These are phyloP conservation scores for Dendroctonus ponderosae DNA, from an alignment of 1,140 invertebrate species.

Conservation along the genomic window DNA sequence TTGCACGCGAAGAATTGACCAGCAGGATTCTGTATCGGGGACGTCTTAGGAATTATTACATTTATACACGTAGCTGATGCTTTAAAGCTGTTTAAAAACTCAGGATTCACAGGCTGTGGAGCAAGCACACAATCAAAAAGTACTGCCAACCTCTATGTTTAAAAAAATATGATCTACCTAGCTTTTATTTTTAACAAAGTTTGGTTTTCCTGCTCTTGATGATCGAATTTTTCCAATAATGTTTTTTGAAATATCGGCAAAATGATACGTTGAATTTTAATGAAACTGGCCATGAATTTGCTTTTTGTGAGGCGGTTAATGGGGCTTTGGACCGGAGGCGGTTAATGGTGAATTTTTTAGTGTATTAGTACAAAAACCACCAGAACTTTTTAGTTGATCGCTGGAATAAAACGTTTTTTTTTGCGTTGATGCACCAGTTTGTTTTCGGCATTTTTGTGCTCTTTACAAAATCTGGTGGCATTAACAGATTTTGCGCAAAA, in stretches of 20 bases:
- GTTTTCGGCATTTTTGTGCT: too few species aligned
- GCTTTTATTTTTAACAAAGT: too few species aligned
- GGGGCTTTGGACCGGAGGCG: too few species aligned
- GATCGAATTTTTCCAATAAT: background rate
- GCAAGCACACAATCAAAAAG: background rate
- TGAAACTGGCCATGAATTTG: too few species aligned
- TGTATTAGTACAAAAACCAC: background rate
- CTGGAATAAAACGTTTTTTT: background rate
- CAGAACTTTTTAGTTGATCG: background rate
- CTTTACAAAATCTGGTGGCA: too few species aligned
- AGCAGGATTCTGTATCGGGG: constrained; percentile 7
- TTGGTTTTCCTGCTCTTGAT: too few species aligned
- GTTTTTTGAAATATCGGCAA: background rate
- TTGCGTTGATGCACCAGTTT: background rate
- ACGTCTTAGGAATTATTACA: constrained; percentile 8
- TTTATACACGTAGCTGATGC: background rate
- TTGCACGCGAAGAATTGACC: constrained; percentile 34
- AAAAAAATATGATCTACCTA: background rate
- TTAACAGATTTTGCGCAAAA: too few species aligned
- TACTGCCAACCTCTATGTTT: background rate
- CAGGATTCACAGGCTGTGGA: too few species aligned
- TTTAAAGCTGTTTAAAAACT: too few species aligned
- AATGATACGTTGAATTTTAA: background rate
- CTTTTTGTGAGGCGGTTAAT: too few species aligned
- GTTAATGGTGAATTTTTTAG: background rate